These are phyloP conservation scores for Calonectris borealis DNA, from an alignment of 2,113 vertebrate species.

Conservation along the genomic window DNA sequence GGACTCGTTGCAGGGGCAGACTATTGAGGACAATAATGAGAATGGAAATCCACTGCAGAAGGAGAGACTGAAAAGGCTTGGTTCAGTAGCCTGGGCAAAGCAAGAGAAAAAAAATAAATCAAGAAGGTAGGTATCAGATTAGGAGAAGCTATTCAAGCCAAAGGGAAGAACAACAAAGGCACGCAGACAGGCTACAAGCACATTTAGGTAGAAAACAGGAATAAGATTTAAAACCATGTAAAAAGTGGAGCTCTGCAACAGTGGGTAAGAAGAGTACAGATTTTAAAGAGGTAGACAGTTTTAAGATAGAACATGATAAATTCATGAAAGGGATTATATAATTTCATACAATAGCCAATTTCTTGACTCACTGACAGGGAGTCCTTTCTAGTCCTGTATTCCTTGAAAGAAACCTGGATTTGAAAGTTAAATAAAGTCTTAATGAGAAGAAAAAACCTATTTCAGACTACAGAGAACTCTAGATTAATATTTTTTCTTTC, in stretches of 20 bases:
- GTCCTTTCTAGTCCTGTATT: background rate
- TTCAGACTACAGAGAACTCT: background rate
- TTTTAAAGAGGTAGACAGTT: background rate
- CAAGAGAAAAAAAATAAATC: background rate
- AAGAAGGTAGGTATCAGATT: background rate
- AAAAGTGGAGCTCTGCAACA: background rate
- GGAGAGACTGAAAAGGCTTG: background rate
- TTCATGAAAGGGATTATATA: background rate
- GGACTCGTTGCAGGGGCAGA: background rate
- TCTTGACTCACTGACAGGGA: background rate
- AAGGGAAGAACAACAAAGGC: background rate
- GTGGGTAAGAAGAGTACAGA: background rate
- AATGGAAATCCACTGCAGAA: background rate
- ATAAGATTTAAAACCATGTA: background rate
- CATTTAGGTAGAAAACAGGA: background rate
- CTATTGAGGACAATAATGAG: background rate
- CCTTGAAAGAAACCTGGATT: slow-evolving; percentile 5
- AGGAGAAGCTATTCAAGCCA: background rate
- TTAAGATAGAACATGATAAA: background rate
- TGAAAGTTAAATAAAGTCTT: slow-evolving; percentile 25
- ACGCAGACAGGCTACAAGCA: background rate
- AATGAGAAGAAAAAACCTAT: background rate
- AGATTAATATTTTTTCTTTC: background rate
- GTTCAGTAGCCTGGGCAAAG: background rate
- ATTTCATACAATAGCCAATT: background rate